Evolutionary conservation across 2,888 invertebrate genomes (phyloP).

Genomic region (Oxyteleia sp.): DNA sequence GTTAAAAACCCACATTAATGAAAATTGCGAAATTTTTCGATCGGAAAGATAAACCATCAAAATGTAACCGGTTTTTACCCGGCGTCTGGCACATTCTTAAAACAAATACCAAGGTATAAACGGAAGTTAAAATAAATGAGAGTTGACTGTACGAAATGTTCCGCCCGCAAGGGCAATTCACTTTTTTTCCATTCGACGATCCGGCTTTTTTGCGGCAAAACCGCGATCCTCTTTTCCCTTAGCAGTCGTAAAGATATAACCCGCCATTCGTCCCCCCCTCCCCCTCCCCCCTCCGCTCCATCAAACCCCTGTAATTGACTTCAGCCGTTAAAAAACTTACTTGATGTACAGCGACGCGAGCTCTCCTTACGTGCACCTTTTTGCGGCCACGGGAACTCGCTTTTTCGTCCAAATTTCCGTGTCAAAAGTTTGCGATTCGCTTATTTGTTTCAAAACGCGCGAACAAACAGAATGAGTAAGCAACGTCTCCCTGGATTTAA

Average conservation of each 20-base stretch:
- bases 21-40: background rate
- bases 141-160: conserved; percentile 45
- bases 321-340: conserved; percentile 16
- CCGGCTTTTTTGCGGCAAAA: conserved; percentile 35
- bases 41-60: conserved; percentile 22
- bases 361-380: background rate
- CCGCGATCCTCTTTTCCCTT: conserved; percentile 52
- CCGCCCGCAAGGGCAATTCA: conserved; percentile 31
- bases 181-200: conserved; percentile 38
- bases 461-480: too few species aligned
- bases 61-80: conserved; percentile 9
- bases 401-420: background rate
- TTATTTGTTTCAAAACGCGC: background rate
- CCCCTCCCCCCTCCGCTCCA: background rate
- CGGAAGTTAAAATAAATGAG: conserved; percentile 50
- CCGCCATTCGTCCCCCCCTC: background rate
- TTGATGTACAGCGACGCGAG: conserved; percentile 22
- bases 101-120: conserved; percentile 42
- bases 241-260: conserved; percentile 59
- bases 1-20: background rate
- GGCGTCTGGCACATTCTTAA: conserved; percentile 26
- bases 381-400: background rate
- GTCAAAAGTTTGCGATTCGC: conserved; percentile 10
- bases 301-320: conserved; percentile 37
- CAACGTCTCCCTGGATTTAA: too few species aligned